Percentiles rank a stretch among this genome's conserved stretches.
phyloP scores from a whole-genome alignment of 2,888 invertebrate genomes.

The Stomorhina lunata region DNA sequence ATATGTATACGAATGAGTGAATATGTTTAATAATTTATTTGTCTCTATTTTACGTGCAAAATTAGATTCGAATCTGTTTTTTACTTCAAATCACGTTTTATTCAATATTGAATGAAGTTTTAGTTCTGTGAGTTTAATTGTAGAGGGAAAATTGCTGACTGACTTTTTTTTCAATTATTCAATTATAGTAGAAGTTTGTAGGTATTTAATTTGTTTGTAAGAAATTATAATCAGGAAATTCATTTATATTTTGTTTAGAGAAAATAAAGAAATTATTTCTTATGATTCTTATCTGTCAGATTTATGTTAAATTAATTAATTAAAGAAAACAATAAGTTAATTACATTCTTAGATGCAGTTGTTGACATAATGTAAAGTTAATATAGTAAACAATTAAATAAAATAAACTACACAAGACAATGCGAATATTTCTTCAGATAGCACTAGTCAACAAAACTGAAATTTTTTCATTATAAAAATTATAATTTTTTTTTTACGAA shows the following conservation, averaged over 20 bases:
- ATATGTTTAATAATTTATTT: conserved; percentile 49
- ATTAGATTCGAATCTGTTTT: conserved; percentile 32
- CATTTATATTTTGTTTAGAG: conserved; percentile 1
- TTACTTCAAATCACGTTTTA: conserved; percentile 46
- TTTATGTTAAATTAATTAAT: background rate
- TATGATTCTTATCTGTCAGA: background rate
- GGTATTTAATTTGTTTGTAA: background rate
- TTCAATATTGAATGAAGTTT: background rate
- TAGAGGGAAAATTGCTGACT: background rate
- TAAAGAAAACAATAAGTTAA: too few species aligned
- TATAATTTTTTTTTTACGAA: too few species aligned
- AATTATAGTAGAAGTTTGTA: background rate
- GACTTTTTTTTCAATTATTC: background rate
- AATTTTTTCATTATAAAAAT: too few species aligned
- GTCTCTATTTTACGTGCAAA: conserved; percentile 14
- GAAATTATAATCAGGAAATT: background rate
- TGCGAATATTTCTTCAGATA: too few species aligned
- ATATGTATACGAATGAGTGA: too few species aligned
- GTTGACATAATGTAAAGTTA: too few species aligned
- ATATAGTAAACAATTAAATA: too few species aligned
- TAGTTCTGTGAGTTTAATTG: background rate
- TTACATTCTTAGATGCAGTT: too few species aligned
- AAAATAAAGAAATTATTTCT: background rate
- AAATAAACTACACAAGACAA: too few species aligned
- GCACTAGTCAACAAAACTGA: too few species aligned